Evolutionary conservation across 2,113 vertebrate species (phyloP).

Genomic region (Sebastes schlegelii): DNA sequence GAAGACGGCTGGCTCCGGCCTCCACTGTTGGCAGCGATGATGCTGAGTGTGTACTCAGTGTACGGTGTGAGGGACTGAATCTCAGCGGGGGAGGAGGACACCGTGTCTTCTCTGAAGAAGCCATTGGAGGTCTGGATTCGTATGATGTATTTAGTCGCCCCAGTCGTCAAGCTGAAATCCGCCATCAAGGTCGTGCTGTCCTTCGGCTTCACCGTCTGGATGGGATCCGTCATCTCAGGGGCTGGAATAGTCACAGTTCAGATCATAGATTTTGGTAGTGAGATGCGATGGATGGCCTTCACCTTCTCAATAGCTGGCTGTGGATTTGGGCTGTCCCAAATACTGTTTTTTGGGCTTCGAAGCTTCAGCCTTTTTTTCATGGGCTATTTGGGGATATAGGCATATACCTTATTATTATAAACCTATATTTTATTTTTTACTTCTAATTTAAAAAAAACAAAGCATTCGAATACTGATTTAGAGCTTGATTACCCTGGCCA

Average conservation of each 20-base stretch:
- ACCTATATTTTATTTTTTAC: too few relatives aligned
- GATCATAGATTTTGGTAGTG: background rate
- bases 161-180: conserved; percentile 83
- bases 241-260: conserved; percentile 74
- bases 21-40: conserved; percentile 85
- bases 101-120: conserved; percentile 83
- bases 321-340: background rate
- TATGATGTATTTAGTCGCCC: conserved; percentile 87
- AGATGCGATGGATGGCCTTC: background rate
- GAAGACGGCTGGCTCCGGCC: conserved; percentile 89
- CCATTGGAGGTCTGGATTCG: conserved; percentile 79
- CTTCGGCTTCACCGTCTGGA: conserved; percentile 87
- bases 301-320: background rate
- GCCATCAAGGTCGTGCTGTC: conserved; percentile 90
- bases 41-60: conserved; percentile 88
- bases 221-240: conserved; percentile 83
- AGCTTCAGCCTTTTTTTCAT: too few relatives aligned
- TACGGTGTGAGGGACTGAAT: conserved; percentile 85
- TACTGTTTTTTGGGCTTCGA: too few relatives aligned
- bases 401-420: too few relatives aligned
- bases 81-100: conserved; percentile 86
- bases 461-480: too few relatives aligned
- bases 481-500: too few relatives aligned
- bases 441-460: too few relatives aligned
- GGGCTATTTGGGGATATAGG: too few relatives aligned